These are phyloP conservation scores for Electrophaes corylata DNA, from an alignment of 2,888 invertebrate species.

Conservation along the genomic window DNA sequence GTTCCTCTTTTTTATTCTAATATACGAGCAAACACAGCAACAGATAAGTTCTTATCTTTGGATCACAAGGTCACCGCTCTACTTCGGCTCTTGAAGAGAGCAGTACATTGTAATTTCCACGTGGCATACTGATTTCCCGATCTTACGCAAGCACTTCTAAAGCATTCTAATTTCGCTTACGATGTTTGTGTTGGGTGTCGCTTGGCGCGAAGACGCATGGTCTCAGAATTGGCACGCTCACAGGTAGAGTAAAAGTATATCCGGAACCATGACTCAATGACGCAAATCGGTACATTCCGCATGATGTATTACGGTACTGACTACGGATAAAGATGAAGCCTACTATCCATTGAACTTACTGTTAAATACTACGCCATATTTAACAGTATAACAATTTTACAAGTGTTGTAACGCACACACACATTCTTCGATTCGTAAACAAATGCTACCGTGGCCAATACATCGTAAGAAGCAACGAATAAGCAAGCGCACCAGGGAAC, in stretches of 20 bases:
- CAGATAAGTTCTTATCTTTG: too few relatives aligned
- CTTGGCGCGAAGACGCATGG: conserved; percentile 33
- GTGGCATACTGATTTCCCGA: conserved; percentile 1
- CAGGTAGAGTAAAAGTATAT: conserved; percentile 41
- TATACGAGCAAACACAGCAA: too few relatives aligned
- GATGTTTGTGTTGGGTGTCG: conserved; percentile 18
- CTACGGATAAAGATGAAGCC: background rate
- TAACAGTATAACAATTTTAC: too few relatives aligned
- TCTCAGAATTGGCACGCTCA: conserved; percentile 45
- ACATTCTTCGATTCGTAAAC: too few relatives aligned
- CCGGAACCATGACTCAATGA: conserved; percentile 49
- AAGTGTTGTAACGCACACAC: too few relatives aligned
- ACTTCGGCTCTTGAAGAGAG: too few relatives aligned
- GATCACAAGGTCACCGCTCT: too few relatives aligned
- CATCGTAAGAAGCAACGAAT: too few relatives aligned
- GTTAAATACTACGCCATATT: background rate
- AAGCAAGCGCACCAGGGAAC: too few relatives aligned
- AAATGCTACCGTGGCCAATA: too few relatives aligned
- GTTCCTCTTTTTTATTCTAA: too few relatives aligned
- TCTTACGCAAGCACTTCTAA: conserved; percentile 1
- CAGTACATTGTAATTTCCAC: background rate
- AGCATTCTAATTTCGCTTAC: conserved; percentile 13
- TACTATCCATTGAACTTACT: background rate
- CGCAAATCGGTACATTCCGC: conserved; percentile 42
- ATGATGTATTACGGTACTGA: conserved; percentile 7